Percentiles rank a stretch among this genome's conserved stretches.
Evolutionary conservation across 2,797 vertebrate genomes (phyloP).

Genomic region (Pogonophryne albipinna): DNA sequence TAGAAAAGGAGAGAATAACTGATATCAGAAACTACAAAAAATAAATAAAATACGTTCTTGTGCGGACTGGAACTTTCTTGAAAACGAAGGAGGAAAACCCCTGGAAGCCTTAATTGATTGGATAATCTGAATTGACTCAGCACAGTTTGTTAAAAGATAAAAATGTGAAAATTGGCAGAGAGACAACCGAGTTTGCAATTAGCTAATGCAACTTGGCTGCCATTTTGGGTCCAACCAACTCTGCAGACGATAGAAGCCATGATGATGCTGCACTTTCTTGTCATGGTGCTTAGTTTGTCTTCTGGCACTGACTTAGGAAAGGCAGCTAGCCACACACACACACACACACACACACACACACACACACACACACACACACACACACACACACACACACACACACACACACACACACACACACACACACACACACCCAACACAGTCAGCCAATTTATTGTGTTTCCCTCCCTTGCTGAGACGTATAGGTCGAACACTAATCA

Average conservation of each 20-base stretch:
- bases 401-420: slow-evolving; percentile 15
- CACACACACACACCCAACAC: slow-evolving; percentile 14
- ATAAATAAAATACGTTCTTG: too few relatives aligned
- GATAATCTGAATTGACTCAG: slow-evolving; percentile 46
- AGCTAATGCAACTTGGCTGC: slow-evolving; percentile 78
- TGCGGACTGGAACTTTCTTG: too few relatives aligned
- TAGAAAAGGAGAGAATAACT: not conserved
- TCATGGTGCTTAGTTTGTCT: slow-evolving; percentile 58
- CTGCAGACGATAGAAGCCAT: slow-evolving; percentile 46
- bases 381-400: slow-evolving; percentile 1
- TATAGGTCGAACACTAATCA: slow-evolving; percentile 57
- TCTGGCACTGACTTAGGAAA: slow-evolving; percentile 53
- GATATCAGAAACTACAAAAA: not conserved
- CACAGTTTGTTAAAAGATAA: slow-evolving; percentile 44
- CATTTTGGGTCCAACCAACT: slow-evolving; percentile 50
- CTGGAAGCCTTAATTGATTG: slow-evolving; percentile 1
- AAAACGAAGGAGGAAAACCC: too few relatives aligned
- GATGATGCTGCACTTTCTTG: slow-evolving; percentile 74
- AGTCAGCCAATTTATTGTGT: slow-evolving; percentile 56
- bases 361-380: too few relatives aligned
- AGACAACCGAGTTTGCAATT: slow-evolving; percentile 69
- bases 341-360: too few relatives aligned
- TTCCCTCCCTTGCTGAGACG: slow-evolving; percentile 29
- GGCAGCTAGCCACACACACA: slow-evolving; percentile 16
- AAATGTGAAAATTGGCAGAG: slow-evolving; percentile 53